Conservation (phyloP, 2,113 vertebrate species). For the Gopherus flavomarginatus region DNA sequence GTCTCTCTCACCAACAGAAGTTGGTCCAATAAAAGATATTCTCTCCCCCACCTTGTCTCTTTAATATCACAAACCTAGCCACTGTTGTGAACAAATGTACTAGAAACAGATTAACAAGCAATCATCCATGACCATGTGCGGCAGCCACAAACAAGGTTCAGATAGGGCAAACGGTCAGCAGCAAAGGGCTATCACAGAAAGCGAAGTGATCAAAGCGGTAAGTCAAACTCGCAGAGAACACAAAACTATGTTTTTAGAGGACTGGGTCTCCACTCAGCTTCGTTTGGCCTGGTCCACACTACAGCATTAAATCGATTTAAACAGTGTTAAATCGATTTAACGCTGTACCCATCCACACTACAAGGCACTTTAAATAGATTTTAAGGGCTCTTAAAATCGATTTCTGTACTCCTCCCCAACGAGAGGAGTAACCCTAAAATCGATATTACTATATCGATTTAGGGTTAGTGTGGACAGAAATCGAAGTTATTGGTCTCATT, state of each 20-base stretch:
- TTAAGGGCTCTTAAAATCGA: too few species aligned
- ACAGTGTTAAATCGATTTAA: too few species aligned
- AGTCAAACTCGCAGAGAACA: background rate
- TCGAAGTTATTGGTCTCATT: too few species aligned
- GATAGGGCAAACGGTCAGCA: background rate
- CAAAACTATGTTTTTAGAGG: background rate
- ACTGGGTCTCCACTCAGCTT: background rate
- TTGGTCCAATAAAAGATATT: background rate
- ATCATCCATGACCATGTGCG: background rate
- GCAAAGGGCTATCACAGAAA: background rate
- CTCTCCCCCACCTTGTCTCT: background rate
- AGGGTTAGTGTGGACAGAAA: too few species aligned
- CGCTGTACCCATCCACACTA: too few species aligned
- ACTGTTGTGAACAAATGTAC: background rate
- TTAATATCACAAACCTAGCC: background rate
- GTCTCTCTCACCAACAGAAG: background rate
- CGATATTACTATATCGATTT: too few species aligned
- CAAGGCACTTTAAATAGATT: too few species aligned
- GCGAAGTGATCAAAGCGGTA: background rate
- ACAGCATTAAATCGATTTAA: too few species aligned
- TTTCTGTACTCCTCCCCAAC: too few species aligned
- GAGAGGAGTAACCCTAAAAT: too few species aligned
- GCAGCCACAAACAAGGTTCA: background rate
- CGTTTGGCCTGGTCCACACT: background rate
- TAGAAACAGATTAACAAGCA: rapidly evolving